Evolutionary conservation across 2,797 vertebrate genomes (phyloP).

Genomic region (Paedocypris micromegethes): DNA sequence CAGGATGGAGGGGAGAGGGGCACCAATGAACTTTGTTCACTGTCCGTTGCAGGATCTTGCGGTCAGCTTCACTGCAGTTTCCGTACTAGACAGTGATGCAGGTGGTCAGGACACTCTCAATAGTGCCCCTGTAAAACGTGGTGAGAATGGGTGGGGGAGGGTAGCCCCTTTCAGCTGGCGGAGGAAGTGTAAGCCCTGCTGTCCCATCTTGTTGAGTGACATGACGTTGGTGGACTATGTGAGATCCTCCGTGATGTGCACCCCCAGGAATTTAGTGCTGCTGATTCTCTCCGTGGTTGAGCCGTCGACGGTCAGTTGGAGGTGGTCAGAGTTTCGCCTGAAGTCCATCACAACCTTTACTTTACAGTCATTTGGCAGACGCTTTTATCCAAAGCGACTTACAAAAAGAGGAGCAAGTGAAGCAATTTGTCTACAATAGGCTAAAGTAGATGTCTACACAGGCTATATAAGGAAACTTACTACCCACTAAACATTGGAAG

Average conservation of each 20-base stretch:
- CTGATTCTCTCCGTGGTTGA: neutral
- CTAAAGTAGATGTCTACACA: no score
- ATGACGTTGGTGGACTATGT: neutral
- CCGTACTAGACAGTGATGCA: neutral
- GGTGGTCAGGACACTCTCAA: neutral
- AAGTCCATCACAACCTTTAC: no score
- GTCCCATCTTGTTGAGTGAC: neutral
- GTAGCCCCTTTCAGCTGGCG: neutral
- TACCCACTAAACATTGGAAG: no score
- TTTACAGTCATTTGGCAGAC: no score
- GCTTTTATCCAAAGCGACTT: no score
- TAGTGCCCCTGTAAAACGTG: neutral
- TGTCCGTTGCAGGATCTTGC: neutral
- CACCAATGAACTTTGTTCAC: neutral
- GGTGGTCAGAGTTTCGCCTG: no score
- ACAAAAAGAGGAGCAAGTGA: no score
- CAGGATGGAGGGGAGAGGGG: constrained; percentile 2
- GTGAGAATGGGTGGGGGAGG: neutral
- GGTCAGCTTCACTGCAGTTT: neutral
- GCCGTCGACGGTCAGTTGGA: no score
- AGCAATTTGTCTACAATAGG: no score
- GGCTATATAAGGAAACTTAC: no score
- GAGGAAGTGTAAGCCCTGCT: neutral
- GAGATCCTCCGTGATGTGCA: neutral
- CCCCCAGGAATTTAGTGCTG: constrained; percentile 4